Evolutionary conservation across 2,888 invertebrate genomes (phyloP).

Genomic region (Balanococcus diminutus): DNA sequence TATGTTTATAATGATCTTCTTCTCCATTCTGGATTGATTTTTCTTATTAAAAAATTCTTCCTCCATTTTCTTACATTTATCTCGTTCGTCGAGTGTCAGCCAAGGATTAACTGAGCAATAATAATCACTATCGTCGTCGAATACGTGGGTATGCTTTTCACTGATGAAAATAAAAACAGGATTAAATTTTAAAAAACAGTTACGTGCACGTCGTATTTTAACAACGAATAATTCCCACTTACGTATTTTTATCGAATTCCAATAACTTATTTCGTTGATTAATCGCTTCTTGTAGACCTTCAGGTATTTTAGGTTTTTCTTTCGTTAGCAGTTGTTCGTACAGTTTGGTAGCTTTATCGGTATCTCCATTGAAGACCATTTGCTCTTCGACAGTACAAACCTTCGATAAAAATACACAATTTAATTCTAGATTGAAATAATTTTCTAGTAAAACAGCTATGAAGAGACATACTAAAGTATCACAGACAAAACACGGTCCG

Average conservation of each 20-base stretch:
- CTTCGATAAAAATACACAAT: conserved; percentile 45
- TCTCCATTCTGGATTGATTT: conserved; percentile 71
- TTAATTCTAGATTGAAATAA: neutral
- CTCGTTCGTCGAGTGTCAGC: conserved; percentile 75
- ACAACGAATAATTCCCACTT: neutral
- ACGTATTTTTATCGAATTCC: conserved; percentile 84
- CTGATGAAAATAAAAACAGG: conserved; percentile 63
- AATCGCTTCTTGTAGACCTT: conserved; percentile 71
- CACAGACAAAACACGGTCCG: conserved; percentile 94
- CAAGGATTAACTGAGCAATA: conserved; percentile 83
- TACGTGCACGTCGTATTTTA: neutral
- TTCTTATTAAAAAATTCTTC: conserved; percentile 67
- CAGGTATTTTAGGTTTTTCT: conserved; percentile 7
- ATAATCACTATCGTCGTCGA: conserved; percentile 94
- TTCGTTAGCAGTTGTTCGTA: conserved; percentile 63
- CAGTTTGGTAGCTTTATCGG: conserved; percentile 57
- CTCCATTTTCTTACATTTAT: conserved; percentile 71
- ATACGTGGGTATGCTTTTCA: conserved; percentile 76
- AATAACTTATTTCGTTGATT: conserved; percentile 80
- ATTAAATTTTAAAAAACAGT: neutral
- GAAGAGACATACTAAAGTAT: conserved; percentile 71
- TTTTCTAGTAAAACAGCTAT: neutral
- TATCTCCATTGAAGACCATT: conserved; percentile 56
- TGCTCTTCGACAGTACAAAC: conserved; percentile 57
- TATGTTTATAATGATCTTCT: conserved; percentile 80